phyloP scores from a whole-genome alignment of 2,797 vertebrate species.

The Anguilla marmorata region DNA sequence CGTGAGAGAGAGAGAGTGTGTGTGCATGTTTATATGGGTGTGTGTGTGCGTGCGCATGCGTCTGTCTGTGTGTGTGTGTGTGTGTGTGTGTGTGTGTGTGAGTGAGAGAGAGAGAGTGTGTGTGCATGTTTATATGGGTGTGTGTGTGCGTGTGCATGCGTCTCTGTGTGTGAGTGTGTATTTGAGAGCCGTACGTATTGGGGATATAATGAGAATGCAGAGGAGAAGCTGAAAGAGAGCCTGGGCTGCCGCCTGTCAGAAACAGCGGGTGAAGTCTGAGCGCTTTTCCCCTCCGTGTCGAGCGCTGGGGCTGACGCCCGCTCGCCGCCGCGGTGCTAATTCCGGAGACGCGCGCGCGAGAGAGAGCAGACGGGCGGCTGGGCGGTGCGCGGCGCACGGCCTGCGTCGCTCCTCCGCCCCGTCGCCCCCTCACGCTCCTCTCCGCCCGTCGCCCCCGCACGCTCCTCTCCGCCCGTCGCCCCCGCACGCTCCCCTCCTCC shows the following conservation, averaged over 20 bases:
- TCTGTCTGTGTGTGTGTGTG: too few species aligned
- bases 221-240: background rate
- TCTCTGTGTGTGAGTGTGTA: background rate
- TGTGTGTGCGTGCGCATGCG: too few species aligned
- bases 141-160: too few species aligned
- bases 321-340: slow-evolving; percentile 5
- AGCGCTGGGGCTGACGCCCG: background rate
- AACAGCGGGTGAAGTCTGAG: background rate
- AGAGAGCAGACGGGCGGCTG: background rate
- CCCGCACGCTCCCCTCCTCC: background rate
- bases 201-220: background rate
- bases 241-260: background rate
- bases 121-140: too few species aligned
- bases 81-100: too few species aligned
- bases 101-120: too few species aligned
- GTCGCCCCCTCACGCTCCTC: too few species aligned
- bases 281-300: background rate
- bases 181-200: background rate
- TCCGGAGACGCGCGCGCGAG: slow-evolving; percentile 9
- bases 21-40: too few species aligned
- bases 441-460: too few species aligned
- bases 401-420: background rate
- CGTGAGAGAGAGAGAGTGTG: background rate
- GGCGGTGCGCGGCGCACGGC: background rate
- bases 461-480: background rate